A percentile compares a stretch with the other conserved stretches of the same genome.
Conservation (phyloP, 1,140 invertebrate genomes). For the Macrocentrus cingulum region DNA sequence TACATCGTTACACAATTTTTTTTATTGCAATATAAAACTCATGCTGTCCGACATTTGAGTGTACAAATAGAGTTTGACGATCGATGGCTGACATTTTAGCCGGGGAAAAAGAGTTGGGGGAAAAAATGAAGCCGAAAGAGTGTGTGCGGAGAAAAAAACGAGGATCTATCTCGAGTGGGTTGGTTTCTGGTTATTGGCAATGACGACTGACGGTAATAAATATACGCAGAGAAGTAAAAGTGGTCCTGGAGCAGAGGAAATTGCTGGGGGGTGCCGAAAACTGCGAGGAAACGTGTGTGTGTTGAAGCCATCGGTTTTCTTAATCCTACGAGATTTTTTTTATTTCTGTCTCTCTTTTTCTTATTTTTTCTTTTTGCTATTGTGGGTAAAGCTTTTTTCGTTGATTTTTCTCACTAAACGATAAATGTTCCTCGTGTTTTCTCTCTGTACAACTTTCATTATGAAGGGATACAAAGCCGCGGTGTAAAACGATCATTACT, state of each 20-base stretch:
- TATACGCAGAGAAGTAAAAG: slow-evolving; percentile 13
- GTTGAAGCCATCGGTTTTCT: slow-evolving; percentile 13
- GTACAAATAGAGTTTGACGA: too few species aligned
- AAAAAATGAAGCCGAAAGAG: not conserved
- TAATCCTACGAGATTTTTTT: not conserved
- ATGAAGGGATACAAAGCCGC: too few species aligned
- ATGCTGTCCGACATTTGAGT: too few species aligned
- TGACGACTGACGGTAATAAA: not conserved
- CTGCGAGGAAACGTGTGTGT: slow-evolving; percentile 1
- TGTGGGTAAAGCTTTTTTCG: slow-evolving; percentile 1
- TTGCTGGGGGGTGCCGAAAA: slow-evolving; percentile 1
- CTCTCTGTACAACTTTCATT: too few species aligned
- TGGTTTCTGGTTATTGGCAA: slow-evolving; percentile 5
- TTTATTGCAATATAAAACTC: too few species aligned
- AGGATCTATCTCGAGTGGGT: slow-evolving; percentile 5
- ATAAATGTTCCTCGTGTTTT: too few species aligned
- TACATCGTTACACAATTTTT: too few species aligned
- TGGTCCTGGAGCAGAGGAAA: slow-evolving; percentile 12
- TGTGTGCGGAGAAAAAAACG: not conserved
- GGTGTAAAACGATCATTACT: too few species aligned
- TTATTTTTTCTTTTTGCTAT: slow-evolving; percentile 11
- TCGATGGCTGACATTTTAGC: not conserved
- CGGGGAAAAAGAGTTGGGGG: not conserved
- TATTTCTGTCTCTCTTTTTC: not conserved
- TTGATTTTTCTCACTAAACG: too few species aligned